These are phyloP conservation scores for Anas platyrhynchos DNA, from an alignment of 2,113 vertebrate genomes.

Conservation along the genomic window DNA sequence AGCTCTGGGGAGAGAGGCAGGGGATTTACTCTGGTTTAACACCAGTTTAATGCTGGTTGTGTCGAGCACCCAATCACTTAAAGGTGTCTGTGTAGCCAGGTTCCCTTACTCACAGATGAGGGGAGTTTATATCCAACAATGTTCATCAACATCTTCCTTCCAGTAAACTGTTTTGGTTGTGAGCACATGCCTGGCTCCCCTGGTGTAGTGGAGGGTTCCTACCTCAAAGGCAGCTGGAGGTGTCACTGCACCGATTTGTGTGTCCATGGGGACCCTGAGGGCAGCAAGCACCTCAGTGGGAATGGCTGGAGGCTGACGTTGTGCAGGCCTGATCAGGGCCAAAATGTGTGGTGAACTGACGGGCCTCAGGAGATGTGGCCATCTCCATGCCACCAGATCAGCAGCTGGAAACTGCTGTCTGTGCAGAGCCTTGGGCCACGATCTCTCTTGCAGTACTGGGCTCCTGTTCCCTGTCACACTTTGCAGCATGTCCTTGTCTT, in stretches of 20 bases:
- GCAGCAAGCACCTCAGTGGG: neutral
- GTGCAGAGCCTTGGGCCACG: too few species aligned
- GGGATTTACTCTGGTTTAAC: neutral
- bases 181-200: neutral
- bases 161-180: fast-evolving
- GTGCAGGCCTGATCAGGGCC: neutral
- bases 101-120: neutral
- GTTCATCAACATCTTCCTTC: neutral
- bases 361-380: neutral
- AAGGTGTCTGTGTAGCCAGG: neutral
- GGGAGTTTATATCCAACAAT: neutral
- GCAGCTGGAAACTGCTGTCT: neutral
- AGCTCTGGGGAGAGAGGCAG: neutral
- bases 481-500: neutral
- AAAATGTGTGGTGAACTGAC: neutral
- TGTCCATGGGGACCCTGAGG: fast-evolving
- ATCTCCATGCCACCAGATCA: neutral
- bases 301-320: neutral
- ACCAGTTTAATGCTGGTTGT: neutral
- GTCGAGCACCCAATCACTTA: neutral
- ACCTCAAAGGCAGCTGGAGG: neutral
- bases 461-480: neutral
- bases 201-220: neutral
- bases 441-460: neutral
- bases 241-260: neutral